Conservation (phyloP, 2,113 vertebrate species). For the Hystrix brachyura region DNA sequence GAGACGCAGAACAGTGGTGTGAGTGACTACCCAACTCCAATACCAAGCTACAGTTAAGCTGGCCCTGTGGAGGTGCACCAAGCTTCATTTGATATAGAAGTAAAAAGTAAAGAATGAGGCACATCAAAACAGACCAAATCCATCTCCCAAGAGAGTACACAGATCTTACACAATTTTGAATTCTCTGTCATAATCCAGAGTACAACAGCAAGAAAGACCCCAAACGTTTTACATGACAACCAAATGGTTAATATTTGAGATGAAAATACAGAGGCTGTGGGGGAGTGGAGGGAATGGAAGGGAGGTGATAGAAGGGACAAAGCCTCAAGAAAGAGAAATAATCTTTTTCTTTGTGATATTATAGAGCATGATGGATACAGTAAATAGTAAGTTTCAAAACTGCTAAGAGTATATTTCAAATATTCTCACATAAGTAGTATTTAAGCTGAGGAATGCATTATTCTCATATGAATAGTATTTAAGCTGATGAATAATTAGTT, state of each 20-base stretch:
- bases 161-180: neutral
- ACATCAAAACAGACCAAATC: too few relatives aligned
- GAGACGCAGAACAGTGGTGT: accelerated
- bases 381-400: neutral
- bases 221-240: neutral
- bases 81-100: neutral
- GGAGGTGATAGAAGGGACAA: neutral
- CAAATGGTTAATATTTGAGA: neutral
- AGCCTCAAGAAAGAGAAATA: neutral
- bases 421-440: neutral
- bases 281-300: neutral
- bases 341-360: neutral
- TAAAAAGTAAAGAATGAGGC: neutral
- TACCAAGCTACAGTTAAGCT: neutral
- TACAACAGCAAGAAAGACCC: neutral
- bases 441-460: neutral
- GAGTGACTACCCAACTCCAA: neutral
- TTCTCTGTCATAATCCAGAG: neutral
- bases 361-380: neutral
- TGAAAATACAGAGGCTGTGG: neutral
- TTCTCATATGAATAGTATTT: neutral
- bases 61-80: neutral
- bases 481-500: neutral
- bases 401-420: neutral
- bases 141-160: neutral